Evolutionary conservation across 2,888 invertebrate species (phyloP), one percentile per base, ranked within the genome.

Genomic region (Unio pictorum): DNA sequence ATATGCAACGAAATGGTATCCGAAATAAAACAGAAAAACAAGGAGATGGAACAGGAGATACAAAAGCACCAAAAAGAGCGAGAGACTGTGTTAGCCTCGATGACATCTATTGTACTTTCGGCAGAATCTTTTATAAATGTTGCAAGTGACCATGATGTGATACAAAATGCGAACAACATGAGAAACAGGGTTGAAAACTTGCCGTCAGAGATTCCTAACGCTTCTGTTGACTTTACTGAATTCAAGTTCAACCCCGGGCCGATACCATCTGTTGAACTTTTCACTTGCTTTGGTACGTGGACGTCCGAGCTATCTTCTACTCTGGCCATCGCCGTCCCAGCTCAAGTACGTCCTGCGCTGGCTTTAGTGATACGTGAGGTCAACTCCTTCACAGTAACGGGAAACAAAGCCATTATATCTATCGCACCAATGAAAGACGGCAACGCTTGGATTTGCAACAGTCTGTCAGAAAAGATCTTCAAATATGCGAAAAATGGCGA

Each of bases 71-170:
- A 75, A 18, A 75, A 75, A 57, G 69, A 73, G 15, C 67, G 71
- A 2, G 75, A 77, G 28, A 67, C 73, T n/a, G 74, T 73, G 2
- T 67, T 75, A 63, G 73, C 75, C 15, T 77, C 77, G 6, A 71
- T 77, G 34, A 75, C 75, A 59, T 75, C 77, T n/a, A 77, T 77
- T 7, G 72, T 77, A 34, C 71, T 75, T 0, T 69, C 77, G 4
- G 77, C 77, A 4, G 77, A 75, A 56, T 71, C 75, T 3, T 75
- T 77, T 56, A 75, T 75, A 66, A 75, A 69, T 55, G 73, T 77
- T n/a, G 77, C 75, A 8, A 77, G 77, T 59, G 77, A 77, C 62
- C 77, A 75, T 67, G 75, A 77, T 34, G 73, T 77, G 62, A 77
- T 77, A 58, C 75, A 77, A 57, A 77, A 77, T 61, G 73, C 75